Evolutionary conservation across 2,888 invertebrate genomes (phyloP).

Genomic region (Hecatera dysodea): DNA sequence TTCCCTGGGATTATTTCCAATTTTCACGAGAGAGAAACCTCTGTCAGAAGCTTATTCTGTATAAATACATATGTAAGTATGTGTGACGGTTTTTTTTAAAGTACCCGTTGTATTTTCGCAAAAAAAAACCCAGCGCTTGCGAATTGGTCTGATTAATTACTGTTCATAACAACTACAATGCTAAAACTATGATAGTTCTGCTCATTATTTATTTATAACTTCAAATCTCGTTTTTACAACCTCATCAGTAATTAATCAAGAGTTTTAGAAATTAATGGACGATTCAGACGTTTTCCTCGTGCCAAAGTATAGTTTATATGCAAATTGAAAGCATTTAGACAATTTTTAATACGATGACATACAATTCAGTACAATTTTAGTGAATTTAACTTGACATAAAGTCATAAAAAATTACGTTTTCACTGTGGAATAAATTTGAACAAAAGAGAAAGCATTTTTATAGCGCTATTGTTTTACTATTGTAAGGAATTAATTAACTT

Average conservation of each 20-base stretch:
- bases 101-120: neutral
- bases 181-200: conserved; percentile 40
- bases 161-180: conserved; percentile 26
- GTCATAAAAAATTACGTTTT: conserved; percentile 7
- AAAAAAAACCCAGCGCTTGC: conserved; percentile 14
- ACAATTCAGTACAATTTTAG: conserved; percentile 29
- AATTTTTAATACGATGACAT: conserved; percentile 20
- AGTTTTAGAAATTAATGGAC: conserved; percentile 48
- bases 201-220: conserved; percentile 54
- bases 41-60: neutral
- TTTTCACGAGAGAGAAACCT: too few relatives aligned
- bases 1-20: too few relatives aligned
- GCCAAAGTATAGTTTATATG: conserved; percentile 22
- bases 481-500: conserved; percentile 29
- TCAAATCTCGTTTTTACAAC: conserved; percentile 43
- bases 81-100: neutral
- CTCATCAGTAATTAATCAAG: conserved; percentile 42
- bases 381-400: conserved; percentile 33
- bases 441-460: conserved; percentile 42
- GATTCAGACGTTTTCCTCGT: conserved; percentile 21
- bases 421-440: conserved; percentile 15
- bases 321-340: conserved; percentile 54
- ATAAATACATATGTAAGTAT: neutral
- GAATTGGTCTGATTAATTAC: conserved; percentile 34
- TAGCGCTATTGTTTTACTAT: conserved; percentile 25